Evolutionary conservation across 2,888 invertebrate species (phyloP), one percentile per base, ranked within the genome.

Genomic region (Pollenia labialis): DNA sequence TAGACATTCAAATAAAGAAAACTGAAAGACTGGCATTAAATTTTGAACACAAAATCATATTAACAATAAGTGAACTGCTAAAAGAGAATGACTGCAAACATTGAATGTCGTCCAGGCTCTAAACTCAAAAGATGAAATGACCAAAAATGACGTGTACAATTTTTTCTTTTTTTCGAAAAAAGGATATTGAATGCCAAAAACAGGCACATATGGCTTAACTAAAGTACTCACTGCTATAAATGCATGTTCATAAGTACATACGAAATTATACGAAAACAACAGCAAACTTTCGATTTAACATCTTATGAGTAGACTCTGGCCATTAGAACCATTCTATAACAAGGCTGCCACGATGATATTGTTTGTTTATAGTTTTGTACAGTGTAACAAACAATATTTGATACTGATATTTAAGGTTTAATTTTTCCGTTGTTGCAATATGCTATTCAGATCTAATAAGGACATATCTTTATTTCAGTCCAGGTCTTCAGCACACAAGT

Each of bases 181-280:
- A 77, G 84, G 86, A 87, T 87, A 87, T 87, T 87, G 83, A 84
- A 87, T 87, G 86, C 68, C 86, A 87, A 87, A 87, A 84, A 50
- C 86, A 87, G 86, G 71, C 86, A 84, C 86, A 87, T 81, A 81
- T 87, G 84, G 72, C 62, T 81, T 66, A 77, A 72, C 81, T 72
- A 76, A 84, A 84, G 80, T 80, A 76, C 80, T 86, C 84, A 84
- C 81, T 86, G 54, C 80, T 80, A 83, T 76, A 77, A 40, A 74
- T 32, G 32, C 32, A 32, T 32, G 32, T 32, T 32, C 71, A 62
- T 60, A 82, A 69, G 52, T 74, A 56, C 64, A 52, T 54, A 77
- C 48, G 23, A 48, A 64, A 71, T 42, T 46, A 64, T 42, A 74
- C 62, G 72, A 58, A 62, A 64, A 66, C 74, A 66, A 52, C 52